Percentiles rank a stretch among this genome's conserved stretches.
Conservation (phyloP, 2,888 invertebrate species). For the Acronicta aceris region DNA sequence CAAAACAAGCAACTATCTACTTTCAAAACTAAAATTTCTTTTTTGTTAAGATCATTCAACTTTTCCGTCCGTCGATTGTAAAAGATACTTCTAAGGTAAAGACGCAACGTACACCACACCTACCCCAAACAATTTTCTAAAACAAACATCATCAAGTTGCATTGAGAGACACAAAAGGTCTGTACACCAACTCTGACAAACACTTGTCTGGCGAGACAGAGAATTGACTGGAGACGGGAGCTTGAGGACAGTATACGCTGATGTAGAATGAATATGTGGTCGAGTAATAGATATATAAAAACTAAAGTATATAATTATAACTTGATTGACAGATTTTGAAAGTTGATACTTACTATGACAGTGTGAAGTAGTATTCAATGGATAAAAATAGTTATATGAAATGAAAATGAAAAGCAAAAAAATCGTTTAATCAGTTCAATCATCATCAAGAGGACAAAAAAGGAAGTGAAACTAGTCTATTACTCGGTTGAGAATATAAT, state of each 20-base stretch:
- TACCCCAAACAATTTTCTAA: constrained; percentile 57
- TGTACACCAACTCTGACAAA: constrained; percentile 32
- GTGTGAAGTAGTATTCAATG: too few relatives aligned
- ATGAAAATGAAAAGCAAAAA: too few relatives aligned
- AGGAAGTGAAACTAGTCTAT: background rate
- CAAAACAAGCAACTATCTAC: too few relatives aligned
- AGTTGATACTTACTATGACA: too few relatives aligned
- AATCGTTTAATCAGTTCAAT: too few relatives aligned
- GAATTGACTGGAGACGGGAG: constrained; percentile 1
- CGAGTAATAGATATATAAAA: background rate
- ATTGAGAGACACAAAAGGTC: constrained; percentile 34
- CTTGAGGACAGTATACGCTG: background rate
- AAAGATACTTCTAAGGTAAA: constrained; percentile 13
- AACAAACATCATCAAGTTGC: constrained; percentile 56
- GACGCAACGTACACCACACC: constrained; percentile 16
- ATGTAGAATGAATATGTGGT: constrained; percentile 2
- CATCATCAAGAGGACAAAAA: constrained; percentile 8
- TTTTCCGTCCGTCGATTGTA: background rate
- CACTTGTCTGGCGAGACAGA: background rate
- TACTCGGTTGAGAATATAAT: background rate
- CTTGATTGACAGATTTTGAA: too few relatives aligned
- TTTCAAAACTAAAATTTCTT: too few relatives aligned
- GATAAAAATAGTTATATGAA: too few relatives aligned
- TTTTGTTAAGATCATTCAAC: too few relatives aligned
- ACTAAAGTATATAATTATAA: too few relatives aligned